These are phyloP conservation scores for Chirona hameri DNA, from an alignment of 2,888 invertebrate genomes.

Conservation along the genomic window DNA sequence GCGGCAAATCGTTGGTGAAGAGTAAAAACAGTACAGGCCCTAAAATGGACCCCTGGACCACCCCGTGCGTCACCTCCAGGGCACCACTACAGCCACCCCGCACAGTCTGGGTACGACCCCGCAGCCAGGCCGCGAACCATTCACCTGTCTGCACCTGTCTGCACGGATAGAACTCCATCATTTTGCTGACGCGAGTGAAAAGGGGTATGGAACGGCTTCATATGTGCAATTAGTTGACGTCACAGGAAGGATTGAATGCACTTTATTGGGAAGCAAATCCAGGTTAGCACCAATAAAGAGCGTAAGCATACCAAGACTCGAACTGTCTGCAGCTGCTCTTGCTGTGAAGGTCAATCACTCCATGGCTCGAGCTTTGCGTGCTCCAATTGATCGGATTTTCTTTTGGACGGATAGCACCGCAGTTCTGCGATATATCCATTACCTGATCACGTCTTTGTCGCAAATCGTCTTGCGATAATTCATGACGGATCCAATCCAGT, in stretches of 20 bases:
- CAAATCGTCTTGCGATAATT: slow-evolving; percentile 13
- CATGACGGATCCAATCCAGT: slow-evolving; percentile 7
- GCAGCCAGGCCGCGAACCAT: too few species aligned
- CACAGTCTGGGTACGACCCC: too few species aligned
- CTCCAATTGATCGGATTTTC: background rate
- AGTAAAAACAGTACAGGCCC: too few species aligned
- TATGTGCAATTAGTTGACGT: background rate
- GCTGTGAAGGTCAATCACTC: background rate
- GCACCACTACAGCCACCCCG: too few species aligned
- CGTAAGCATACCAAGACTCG: slow-evolving; percentile 25
- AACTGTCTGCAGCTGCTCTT: background rate
- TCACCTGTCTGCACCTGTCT: too few species aligned
- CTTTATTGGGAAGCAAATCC: slow-evolving; percentile 1
- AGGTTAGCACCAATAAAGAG: slow-evolving; percentile 24
- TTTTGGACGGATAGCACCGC: too few species aligned
- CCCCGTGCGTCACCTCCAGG: too few species aligned
- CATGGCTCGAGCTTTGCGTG: background rate
- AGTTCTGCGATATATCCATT: background rate
- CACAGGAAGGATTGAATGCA: background rate
- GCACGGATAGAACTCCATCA: background rate
- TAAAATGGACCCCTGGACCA: too few species aligned
- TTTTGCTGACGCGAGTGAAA: slow-evolving; percentile 23
- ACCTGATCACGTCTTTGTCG: background rate
- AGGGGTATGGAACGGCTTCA: slow-evolving; percentile 10
- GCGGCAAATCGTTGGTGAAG: too few species aligned